These are phyloP conservation scores for Caenorhabditis wallacei DNA, from an alignment of 2,888 invertebrate species.

Conservation along the genomic window DNA sequence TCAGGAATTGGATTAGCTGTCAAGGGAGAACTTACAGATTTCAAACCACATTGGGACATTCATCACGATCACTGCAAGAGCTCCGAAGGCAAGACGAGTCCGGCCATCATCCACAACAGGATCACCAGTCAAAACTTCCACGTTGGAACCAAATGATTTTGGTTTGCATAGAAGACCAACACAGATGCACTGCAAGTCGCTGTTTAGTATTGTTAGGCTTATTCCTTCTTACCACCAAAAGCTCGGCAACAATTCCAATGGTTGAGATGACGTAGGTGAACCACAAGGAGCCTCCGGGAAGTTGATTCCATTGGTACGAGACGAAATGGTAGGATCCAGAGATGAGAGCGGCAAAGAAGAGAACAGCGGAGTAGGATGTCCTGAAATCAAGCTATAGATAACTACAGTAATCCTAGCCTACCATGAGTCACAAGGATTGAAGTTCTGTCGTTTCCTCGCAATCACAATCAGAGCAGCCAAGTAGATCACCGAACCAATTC, in stretches of 20 bases:
- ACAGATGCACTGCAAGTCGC: conserved; percentile 49
- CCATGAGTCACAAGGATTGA: conserved; percentile 46
- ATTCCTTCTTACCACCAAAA: conserved; percentile 42
- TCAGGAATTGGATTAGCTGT: background rate
- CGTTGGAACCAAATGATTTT: conserved; percentile 1
- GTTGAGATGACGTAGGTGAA: conserved; percentile 45
- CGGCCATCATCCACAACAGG: conserved; percentile 50
- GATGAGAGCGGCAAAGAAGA: conserved; percentile 54
- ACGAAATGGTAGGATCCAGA: conserved; percentile 59
- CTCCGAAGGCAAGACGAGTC: conserved; percentile 36
- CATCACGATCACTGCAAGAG: conserved; percentile 41
- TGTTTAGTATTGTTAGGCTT: too few species aligned
- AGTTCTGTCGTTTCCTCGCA: conserved; percentile 45
- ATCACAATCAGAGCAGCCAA: conserved; percentile 51
- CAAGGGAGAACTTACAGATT: conserved; percentile 40
- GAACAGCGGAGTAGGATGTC: conserved; percentile 44
- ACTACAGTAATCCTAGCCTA: background rate
- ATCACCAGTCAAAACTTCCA: conserved; percentile 43
- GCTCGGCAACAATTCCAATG: conserved; percentile 31
- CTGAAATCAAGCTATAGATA: conserved; percentile 13
- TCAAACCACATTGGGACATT: conserved; percentile 54
- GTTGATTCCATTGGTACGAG: conserved; percentile 53
- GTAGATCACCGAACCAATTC: conserved; percentile 53
- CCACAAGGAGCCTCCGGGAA: conserved; percentile 45
- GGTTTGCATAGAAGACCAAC: conserved; percentile 29